Evolutionary conservation across 2,888 invertebrate species (phyloP), one percentile per base, ranked within the genome.

Genomic region (Halictus quadricinctus): DNA sequence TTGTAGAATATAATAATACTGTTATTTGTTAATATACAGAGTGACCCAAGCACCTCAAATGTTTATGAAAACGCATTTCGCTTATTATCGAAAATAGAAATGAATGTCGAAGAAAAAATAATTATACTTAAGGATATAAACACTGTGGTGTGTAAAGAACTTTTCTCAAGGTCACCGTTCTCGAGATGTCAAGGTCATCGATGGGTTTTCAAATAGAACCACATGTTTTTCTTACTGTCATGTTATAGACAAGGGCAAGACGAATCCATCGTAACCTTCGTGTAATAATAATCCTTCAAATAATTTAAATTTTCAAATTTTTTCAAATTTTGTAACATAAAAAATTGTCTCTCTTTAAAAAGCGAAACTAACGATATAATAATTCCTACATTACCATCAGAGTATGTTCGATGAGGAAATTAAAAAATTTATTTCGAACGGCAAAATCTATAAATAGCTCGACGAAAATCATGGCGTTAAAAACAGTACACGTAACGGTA

Each of bases 401-500:
- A 15, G 10, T 36, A 8, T n/a, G 21, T 58, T 15, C 25, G 13
- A n/a, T 18, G 2, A 0, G n/a, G 12, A 2, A 72, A 81, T 46
- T 4, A 10, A 41, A 41, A 41, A 41, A 36, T 15, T 41, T 3
- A 25, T 69, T 41, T 48, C 25, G 6, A 29, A 74, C 58, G 3
- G 74, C 18, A 36, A 41, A 48, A 58, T 60, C 58, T 54, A 75
- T 36, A 81, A 69, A 78, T 75, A 43, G 69, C 48, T 18, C 15
- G 36, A 58, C 29, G 54, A 69, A 48, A 21, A 54, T 82, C 79
- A n/a, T 69, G 50, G 36, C 12, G 41, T 21, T 79, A 78, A 81
- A 77, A 43, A 21, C 36, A 77, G 64, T 46, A 54, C 48, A 58
- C 41, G 0, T 81, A 81, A 86, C 75, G 83, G 84, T 82, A 82